phyloP scores from a whole-genome alignment of 1,140 invertebrate species.

The Macrocentrus cingulum region DNA sequence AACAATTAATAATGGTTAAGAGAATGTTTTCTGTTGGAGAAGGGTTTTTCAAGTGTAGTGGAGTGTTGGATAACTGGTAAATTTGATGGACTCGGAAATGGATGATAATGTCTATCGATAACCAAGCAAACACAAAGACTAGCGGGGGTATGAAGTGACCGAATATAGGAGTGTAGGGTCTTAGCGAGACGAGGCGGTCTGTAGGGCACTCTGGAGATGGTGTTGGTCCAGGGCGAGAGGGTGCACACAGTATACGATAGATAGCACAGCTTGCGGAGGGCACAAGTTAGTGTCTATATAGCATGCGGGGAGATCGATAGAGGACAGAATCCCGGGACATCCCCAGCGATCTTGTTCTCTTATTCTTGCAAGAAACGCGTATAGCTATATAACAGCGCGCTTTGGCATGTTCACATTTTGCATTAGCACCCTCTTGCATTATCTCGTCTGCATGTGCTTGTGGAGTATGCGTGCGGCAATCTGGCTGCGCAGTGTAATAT shows the following conservation, averaged over 20 bases:
- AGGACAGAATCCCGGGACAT: slow-evolving; percentile 59
- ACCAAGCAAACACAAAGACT: slow-evolving; percentile 36
- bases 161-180: slow-evolving; percentile 8
- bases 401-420: slow-evolving; percentile 30
- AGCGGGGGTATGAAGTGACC: too few species aligned
- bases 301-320: slow-evolving; percentile 56
- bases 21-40: too few species aligned
- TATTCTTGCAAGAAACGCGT: slow-evolving; percentile 59
- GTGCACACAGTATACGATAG: slow-evolving; percentile 33
- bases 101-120: slow-evolving; percentile 30
- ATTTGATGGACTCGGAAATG: too few species aligned
- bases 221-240: slow-evolving; percentile 21
- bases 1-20: too few species aligned
- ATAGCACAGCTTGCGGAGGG: slow-evolving; percentile 48
- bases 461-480: too few species aligned
- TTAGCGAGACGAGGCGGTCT: slow-evolving; percentile 17
- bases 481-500: not conserved
- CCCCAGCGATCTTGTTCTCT: slow-evolving; percentile 58
- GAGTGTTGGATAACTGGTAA: too few species aligned
- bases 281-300: slow-evolving; percentile 58
- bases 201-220: too few species aligned
- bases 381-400: slow-evolving; percentile 36
- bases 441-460: not conserved
- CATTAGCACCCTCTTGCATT: slow-evolving; percentile 34
- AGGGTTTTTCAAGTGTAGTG: too few species aligned